Conservation (phyloP, 2,113 vertebrate species). For the Leuciscus idus region DNA sequence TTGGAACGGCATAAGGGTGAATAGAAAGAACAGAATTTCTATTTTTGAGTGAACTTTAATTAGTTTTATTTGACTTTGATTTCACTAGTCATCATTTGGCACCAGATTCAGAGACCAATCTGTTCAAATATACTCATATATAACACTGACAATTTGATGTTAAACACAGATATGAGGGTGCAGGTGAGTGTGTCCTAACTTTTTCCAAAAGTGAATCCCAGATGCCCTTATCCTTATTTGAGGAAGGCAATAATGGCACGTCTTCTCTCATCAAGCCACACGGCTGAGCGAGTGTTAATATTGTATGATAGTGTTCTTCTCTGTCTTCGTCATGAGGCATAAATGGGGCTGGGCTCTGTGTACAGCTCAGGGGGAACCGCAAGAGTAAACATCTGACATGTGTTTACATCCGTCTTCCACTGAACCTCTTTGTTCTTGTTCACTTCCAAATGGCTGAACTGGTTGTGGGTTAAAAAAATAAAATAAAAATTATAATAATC, state of each 20-base stretch:
- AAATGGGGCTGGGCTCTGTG: neutral
- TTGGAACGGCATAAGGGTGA: neutral
- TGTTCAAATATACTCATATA: neutral
- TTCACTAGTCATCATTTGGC: neutral
- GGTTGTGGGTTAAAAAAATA: neutral
- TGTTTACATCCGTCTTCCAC: conserved; percentile 4
- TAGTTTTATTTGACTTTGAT: neutral
- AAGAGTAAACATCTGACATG: conserved; percentile 27
- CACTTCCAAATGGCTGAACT: neutral
- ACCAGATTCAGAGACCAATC: neutral
- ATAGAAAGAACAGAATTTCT: neutral
- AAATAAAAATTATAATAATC: too few species aligned
- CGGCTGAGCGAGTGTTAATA: conserved; percentile 23
- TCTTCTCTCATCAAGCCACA: neutral
- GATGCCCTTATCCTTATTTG: neutral
- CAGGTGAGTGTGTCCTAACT: neutral
- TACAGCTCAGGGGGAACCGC: neutral
- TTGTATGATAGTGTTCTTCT: conserved; percentile 27
- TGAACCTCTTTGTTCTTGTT: neutral
- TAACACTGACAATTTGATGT: neutral
- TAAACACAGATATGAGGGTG: neutral
- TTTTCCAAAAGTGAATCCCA: neutral
- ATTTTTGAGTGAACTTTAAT: neutral
- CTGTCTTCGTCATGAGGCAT: neutral
- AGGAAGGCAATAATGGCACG: neutral